Conservation (phyloP, 2,113 vertebrate species). For the Centropus bengalensis region DNA sequence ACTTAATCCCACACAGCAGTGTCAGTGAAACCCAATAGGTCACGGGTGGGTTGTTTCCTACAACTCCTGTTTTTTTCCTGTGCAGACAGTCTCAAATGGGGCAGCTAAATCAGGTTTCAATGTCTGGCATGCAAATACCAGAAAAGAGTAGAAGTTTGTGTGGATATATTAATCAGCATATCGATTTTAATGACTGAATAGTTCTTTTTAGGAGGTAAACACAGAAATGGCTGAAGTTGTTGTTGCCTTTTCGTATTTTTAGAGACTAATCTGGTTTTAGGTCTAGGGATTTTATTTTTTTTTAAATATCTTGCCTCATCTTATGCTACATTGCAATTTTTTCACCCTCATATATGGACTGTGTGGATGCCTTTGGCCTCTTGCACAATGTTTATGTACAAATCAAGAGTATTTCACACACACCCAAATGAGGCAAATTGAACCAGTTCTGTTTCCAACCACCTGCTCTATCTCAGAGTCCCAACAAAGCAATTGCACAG, state of each 20-base stretch:
- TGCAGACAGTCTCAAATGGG: slow-evolving; percentile 41
- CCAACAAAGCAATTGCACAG: neutral
- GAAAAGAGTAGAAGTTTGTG: neutral
- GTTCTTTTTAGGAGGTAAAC: neutral
- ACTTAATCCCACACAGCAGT: slow-evolving; percentile 43
- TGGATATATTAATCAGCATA: neutral
- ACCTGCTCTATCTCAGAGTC: neutral
- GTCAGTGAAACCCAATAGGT: slow-evolving; percentile 49
- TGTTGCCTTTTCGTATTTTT: neutral
- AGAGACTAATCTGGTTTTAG: neutral
- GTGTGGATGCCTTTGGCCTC: neutral
- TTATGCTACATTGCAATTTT: neutral
- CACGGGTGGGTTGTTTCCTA: slow-evolving; percentile 16
- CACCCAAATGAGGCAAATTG: neutral
- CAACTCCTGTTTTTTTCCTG: slow-evolving; percentile 40
- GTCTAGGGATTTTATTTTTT: neutral
- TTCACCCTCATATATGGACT: neutral
- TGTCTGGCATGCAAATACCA: neutral
- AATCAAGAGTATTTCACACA: neutral
- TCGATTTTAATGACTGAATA: neutral
- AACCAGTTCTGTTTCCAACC: neutral
- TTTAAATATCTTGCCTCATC: neutral
- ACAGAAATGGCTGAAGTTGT: neutral
- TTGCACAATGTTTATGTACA: neutral
- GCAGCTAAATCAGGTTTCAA: slow-evolving; percentile 48